Percentiles rank a stretch among this genome's conserved stretches.
These are phyloP conservation scores for Phyllopteryx taeniolatus DNA, from an alignment of 2,113 vertebrate species.

Conservation along the genomic window DNA sequence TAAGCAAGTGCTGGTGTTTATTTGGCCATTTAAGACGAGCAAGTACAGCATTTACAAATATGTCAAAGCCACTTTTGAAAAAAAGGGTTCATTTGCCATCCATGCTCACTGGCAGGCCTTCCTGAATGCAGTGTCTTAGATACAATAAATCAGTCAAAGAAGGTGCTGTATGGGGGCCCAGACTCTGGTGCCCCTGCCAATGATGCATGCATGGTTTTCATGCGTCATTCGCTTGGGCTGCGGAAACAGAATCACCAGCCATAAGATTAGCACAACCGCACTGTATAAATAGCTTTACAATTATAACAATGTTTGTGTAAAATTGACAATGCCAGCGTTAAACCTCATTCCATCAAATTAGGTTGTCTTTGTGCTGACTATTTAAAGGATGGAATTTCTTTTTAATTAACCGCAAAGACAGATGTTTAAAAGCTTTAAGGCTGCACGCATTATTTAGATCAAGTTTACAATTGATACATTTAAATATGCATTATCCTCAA, in stretches of 20 bases:
- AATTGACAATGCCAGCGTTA: not conserved
- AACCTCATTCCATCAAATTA: not conserved
- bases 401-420: not conserved
- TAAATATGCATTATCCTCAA: not conserved
- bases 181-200: not conserved
- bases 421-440: not conserved
- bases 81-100: not conserved
- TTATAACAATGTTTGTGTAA: too few relatives aligned
- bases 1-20: not conserved
- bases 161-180: too few relatives aligned
- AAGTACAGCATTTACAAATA: not conserved
- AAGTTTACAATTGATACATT: not conserved
- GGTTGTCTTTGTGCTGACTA: not conserved
- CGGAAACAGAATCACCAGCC: too few relatives aligned
- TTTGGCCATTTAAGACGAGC: not conserved
- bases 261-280: too few relatives aligned
- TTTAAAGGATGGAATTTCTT: not conserved
- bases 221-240: too few relatives aligned
- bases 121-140: constrained; percentile 7
- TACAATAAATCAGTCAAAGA: constrained; percentile 4
- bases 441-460: not conserved
- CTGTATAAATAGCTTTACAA: too few relatives aligned
- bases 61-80: not conserved
- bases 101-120: not conserved
- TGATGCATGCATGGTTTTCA: not conserved